Evolutionary conservation across 1,140 invertebrate genomes (phyloP).

Genomic region (Drosophila busckii): DNA sequence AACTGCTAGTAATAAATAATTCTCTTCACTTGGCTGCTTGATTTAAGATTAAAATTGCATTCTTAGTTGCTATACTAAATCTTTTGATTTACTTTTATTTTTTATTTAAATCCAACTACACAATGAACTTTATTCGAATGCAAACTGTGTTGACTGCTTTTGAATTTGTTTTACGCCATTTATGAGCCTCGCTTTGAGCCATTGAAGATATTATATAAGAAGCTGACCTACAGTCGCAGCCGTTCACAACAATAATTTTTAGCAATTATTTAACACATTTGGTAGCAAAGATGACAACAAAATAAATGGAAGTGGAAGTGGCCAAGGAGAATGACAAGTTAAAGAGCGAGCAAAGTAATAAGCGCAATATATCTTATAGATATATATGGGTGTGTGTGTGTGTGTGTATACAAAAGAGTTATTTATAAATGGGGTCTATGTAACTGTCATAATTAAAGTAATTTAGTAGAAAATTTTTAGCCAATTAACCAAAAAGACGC

Average conservation of each 20-base stretch:
- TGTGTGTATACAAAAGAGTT: background rate
- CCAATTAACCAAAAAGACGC: slow-evolving; percentile 77
- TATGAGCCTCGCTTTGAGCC: no score
- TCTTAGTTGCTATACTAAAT: no score
- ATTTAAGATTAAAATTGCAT: no score
- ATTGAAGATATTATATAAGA: slow-evolving; percentile 1
- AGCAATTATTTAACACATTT: slow-evolving; percentile 73
- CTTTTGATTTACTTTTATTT: no score
- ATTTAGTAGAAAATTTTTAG: slow-evolving; percentile 78
- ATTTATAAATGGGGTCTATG: slow-evolving; percentile 58
- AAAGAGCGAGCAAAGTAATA: slow-evolving; percentile 26
- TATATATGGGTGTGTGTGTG: background rate
- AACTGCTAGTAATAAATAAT: no score
- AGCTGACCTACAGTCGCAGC: background rate
- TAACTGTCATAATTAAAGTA: slow-evolving; percentile 78
- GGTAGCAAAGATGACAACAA: slow-evolving; percentile 34
- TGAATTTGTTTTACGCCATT: no score
- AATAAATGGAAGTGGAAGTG: background rate
- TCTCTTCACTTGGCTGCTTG: no score
- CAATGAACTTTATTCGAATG: no score
- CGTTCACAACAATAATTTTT: slow-evolving; percentile 39
- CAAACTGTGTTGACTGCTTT: no score
- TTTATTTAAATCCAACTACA: no score
- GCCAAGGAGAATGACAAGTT: slow-evolving; percentile 16
- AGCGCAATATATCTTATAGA: slow-evolving; percentile 35